These are phyloP conservation scores for Tursiops truncatus DNA, from an alignment of 2,113 vertebrate genomes.

Conservation along the genomic window DNA sequence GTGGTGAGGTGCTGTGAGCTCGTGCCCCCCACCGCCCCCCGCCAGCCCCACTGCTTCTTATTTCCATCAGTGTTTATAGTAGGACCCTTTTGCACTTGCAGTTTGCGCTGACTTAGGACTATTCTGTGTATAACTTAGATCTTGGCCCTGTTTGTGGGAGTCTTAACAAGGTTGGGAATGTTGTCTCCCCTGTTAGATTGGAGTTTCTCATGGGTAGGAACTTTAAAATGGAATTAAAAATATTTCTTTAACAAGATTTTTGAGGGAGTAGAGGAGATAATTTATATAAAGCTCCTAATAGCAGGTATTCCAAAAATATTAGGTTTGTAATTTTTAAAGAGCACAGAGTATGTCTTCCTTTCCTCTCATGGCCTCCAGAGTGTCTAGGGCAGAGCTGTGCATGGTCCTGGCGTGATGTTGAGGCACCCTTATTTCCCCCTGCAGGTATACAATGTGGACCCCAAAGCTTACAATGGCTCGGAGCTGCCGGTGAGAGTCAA, in stretches of 20 bases:
- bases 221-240: conserved; percentile 16
- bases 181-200: neutral
- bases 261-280: neutral
- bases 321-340: neutral
- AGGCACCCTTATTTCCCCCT: conserved; percentile 13
- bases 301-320: neutral
- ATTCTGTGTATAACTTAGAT: neutral
- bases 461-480: conserved; percentile 78
- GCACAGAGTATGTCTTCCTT: neutral
- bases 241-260: neutral
- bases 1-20: neutral
- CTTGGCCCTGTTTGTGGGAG: neutral
- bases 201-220: conserved; percentile 11
- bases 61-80: neutral
- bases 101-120: neutral
- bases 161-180: neutral
- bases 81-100: neutral
- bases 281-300: neutral
- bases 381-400: neutral
- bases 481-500: conserved; percentile 86
- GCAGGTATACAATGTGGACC: conserved; percentile 94
- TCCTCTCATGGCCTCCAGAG: neutral
- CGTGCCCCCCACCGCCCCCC: neutral
- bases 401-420: neutral
- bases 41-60: neutral